Conservation (phyloP, 2,797 vertebrate genomes). For the Karalla daura region DNA sequence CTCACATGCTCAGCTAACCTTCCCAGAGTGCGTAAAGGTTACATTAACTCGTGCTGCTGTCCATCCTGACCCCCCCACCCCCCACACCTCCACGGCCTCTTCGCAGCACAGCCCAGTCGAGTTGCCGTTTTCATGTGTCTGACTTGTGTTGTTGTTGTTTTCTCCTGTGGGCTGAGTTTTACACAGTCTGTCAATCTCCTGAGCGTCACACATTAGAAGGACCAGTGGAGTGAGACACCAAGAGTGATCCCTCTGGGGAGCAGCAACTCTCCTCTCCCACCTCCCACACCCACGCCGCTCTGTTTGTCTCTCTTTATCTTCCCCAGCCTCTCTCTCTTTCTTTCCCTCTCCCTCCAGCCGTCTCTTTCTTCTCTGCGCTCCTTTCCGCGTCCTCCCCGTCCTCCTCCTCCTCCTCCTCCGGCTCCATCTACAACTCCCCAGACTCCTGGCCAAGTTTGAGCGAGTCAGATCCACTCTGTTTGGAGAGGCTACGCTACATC, state of each 20-base stretch:
- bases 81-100: constrained; percentile 16
- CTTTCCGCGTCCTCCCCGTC: constrained; percentile 2
- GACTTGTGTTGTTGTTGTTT: constrained; percentile 79
- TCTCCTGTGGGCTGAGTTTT: constrained; percentile 81
- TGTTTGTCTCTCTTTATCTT: constrained; percentile 75
- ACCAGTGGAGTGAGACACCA: constrained; percentile 82
- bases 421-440: constrained; percentile 65
- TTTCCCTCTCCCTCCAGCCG: constrained; percentile 9
- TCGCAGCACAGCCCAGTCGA: constrained; percentile 49
- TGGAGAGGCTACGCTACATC: constrained; percentile 74
- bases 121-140: constrained; percentile 68
- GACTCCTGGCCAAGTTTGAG: constrained; percentile 71
- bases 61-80: constrained; percentile 45
- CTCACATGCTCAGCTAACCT: constrained; percentile 47
- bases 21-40: constrained; percentile 54
- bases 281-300: constrained; percentile 51
- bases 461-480: constrained; percentile 68
- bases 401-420: constrained; percentile 22
- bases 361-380: constrained; percentile 14
- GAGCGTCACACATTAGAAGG: constrained; percentile 84
- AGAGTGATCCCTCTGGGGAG: constrained; percentile 77
- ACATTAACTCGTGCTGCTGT: constrained; percentile 58
- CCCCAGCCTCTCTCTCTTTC: constrained; percentile 27
- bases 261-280: constrained; percentile 62
- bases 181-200: constrained; percentile 84